These are phyloP conservation scores for Propithecus perrieri DNA, from an alignment of 2,797 vertebrate genomes.

Conservation along the genomic window DNA sequence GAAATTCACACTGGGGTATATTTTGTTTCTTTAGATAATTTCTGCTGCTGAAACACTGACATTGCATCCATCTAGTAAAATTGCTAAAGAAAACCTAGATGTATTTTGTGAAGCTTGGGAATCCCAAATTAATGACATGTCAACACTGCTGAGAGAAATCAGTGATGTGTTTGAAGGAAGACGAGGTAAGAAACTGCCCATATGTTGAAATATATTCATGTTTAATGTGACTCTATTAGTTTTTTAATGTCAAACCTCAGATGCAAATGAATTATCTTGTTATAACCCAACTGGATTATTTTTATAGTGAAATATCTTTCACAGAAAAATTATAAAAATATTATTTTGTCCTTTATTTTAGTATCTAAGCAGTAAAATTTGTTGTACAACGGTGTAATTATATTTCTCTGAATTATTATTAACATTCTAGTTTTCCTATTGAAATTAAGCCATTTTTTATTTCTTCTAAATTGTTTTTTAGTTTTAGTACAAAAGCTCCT, in stretches of 20 bases:
- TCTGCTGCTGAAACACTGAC: slow-evolving; percentile 97
- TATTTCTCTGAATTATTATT: slow-evolving; percentile 40
- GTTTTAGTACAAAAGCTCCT: slow-evolving; percentile 53
- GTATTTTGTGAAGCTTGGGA: slow-evolving; percentile 99
- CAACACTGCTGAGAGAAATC: slow-evolving; percentile 94
- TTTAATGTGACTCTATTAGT: not conserved
- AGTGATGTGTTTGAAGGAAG: slow-evolving; percentile 96
- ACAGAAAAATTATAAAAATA: slow-evolving; percentile 30
- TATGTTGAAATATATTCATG: not conserved
- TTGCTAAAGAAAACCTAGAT: slow-evolving; percentile 98
- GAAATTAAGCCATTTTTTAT: slow-evolving; percentile 36
- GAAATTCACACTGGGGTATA: not conserved
- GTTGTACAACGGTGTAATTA: not conserved
- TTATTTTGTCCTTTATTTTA: slow-evolving; percentile 17
- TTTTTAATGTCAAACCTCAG: slow-evolving; percentile 28
- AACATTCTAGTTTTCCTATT: slow-evolving; percentile 38
- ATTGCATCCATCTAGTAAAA: slow-evolving; percentile 98
- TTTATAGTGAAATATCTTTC: slow-evolving; percentile 48
- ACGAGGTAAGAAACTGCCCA: slow-evolving; percentile 89
- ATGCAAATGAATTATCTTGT: slow-evolving; percentile 39
- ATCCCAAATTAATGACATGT: slow-evolving; percentile 97
- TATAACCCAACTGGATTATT: not conserved
- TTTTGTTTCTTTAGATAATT: slow-evolving; percentile 91
- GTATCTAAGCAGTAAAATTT: slow-evolving; percentile 22
- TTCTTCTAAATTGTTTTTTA: slow-evolving; percentile 30